Conservation (phyloP, 2,888 invertebrate species). For the Hermaeophaga mercurialis region DNA sequence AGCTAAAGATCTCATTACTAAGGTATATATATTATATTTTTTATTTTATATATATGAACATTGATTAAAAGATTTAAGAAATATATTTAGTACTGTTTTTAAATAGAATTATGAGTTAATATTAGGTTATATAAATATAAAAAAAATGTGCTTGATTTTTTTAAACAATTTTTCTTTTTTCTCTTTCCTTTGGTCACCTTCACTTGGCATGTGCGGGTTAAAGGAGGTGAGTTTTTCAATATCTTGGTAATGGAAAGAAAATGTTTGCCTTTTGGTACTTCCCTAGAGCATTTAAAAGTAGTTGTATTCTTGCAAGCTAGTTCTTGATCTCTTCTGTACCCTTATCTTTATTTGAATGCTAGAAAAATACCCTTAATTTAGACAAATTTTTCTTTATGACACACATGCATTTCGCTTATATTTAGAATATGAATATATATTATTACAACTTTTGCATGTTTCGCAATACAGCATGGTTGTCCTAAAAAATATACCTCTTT, state of each 20-base stretch:
- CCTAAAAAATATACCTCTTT: neutral
- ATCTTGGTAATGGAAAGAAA: constrained; percentile 48
- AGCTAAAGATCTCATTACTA: constrained; percentile 92
- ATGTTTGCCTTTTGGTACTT: constrained; percentile 38
- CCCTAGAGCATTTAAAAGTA: constrained; percentile 6
- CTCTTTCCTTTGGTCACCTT: constrained; percentile 54
- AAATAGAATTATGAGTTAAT: too few relatives aligned
- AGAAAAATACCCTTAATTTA: too few relatives aligned
- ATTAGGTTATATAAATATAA: too few relatives aligned
- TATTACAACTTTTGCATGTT: constrained; percentile 2
- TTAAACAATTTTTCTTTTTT: constrained; percentile 42
- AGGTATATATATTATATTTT: too few relatives aligned
- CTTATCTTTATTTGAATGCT: neutral
- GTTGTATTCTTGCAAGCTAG: neutral
- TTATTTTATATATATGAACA: too few relatives aligned
- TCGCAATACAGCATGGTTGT: constrained; percentile 10
- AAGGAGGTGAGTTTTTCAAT: constrained; percentile 57
- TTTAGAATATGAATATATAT: neutral
- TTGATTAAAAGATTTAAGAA: too few relatives aligned
- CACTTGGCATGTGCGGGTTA: constrained; percentile 54
- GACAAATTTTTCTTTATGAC: neutral
- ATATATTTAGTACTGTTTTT: too few relatives aligned
- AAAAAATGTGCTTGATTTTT: too few relatives aligned
- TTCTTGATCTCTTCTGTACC: neutral
- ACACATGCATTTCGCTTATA: neutral